Percentiles rank a stretch among this genome's conserved stretches.
These are phyloP conservation scores for Hystrix cristata DNA, from an alignment of 2,113 vertebrate species.

Conservation along the genomic window DNA sequence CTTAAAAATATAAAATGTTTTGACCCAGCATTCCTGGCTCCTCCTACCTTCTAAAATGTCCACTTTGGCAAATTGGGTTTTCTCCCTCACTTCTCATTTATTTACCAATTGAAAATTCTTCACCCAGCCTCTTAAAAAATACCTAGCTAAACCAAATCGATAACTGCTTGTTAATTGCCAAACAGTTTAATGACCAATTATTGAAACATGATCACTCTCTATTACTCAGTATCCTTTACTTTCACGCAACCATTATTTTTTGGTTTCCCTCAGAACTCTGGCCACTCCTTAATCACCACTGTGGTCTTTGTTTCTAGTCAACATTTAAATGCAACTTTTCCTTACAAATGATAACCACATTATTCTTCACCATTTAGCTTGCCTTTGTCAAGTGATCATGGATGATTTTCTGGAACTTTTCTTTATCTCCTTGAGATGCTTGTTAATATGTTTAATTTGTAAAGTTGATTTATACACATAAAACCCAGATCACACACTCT, in stretches of 20 bases:
- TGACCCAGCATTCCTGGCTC: not conserved
- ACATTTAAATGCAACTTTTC: not conserved
- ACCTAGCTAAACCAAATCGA: not conserved
- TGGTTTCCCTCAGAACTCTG: slow-evolving; percentile 45
- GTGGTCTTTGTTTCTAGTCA: slow-evolving; percentile 53
- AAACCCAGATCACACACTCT: not conserved
- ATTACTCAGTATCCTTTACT: not conserved
- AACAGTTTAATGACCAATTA: not conserved
- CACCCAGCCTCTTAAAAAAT: not conserved
- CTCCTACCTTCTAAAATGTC: not conserved
- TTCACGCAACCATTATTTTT: not conserved
- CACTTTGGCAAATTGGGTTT: not conserved
- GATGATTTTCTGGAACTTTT: not conserved
- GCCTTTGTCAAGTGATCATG: not conserved
- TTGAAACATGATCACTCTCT: not conserved
- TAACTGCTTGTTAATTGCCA: not conserved
- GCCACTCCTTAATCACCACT: not conserved
- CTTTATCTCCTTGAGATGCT: not conserved
- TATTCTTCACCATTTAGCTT: not conserved
- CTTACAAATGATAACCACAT: not conserved
- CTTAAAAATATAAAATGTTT: not conserved
- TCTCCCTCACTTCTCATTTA: slow-evolving; percentile 5
- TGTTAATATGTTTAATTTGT: not conserved
- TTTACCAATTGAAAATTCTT: not conserved
- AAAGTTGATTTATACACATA: not conserved